Evolutionary conservation across 2,113 vertebrate species (phyloP), one percentile per base, ranked within the genome.

Genomic region (Pteruthius melanotis): DNA sequence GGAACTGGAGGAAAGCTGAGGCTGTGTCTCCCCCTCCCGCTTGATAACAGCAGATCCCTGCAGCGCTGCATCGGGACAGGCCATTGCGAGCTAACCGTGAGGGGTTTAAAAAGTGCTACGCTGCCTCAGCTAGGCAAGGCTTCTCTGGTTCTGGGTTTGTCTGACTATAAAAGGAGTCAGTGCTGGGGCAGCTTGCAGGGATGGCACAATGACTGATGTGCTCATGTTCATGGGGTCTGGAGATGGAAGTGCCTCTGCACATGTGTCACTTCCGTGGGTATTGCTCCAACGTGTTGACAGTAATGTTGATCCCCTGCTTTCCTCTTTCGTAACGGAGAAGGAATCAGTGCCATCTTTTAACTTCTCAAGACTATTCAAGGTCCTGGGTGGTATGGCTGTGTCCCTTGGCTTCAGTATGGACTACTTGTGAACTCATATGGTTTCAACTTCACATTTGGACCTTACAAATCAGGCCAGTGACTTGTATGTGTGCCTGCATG

Each of bases 21-120:
- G 80, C 50, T 93, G 75, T 96, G 95, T 95, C 96, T 97, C 94
- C 96, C 94, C 77, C 93, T 97, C 87, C 94, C 90, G 93, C 93
- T 60, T 68, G 80, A 6, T 71, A 50, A 28, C 72, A 91, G 93
- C 80, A 95, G 78, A 89, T 89, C 60, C 91, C 75, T 33, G 49
- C 44, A 31, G 5, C 2, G 3, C 69, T 89, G 65, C 3, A 3
- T 30, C 3, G 2, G 76, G 56, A 53, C 68, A 20, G 74, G 22
- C 52, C 44, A 6, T 24, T 42, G 57, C 4, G 6, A 74, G 47
- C 0, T 0, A 77, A 7, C 64, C 7, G 6, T 15, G 42, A 8
- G 23, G 64, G 52, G 18, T 76, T 76, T 53, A 10, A 44, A 50
- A 70, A 64, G 35, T 12, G 30, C 71, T 57, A 0, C 28, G 1